A percentile compares a stretch with the other conserved stretches of the same genome.
These are phyloP conservation scores for Kuschelorhynchus macadamiae DNA, from an alignment of 2,888 invertebrate genomes.

Conservation along the genomic window DNA sequence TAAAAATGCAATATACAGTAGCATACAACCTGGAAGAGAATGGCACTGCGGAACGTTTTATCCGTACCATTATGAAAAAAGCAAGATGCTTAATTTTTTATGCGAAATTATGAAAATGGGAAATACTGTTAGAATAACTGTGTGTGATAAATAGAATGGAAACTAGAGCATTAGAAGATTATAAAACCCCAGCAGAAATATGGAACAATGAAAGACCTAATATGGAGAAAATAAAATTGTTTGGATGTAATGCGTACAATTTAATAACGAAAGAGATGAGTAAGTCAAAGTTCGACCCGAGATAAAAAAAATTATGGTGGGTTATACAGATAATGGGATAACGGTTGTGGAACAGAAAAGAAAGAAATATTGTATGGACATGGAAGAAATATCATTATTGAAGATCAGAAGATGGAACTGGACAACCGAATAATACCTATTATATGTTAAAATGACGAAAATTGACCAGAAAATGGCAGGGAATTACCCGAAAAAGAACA, in stretches of 20 bases:
- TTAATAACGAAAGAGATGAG: constrained; percentile 51
- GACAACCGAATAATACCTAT: too few relatives aligned
- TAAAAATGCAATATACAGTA: constrained; percentile 46
- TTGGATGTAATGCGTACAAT: constrained; percentile 57
- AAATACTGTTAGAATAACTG: constrained; percentile 39
- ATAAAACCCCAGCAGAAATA: constrained; percentile 18
- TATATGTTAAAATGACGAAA: too few relatives aligned
- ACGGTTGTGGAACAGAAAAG: constrained; percentile 34
- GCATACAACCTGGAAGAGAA: constrained; percentile 48
- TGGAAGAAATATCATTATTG: too few relatives aligned
- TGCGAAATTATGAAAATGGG: constrained; percentile 46
- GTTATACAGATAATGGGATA: constrained; percentile 49
- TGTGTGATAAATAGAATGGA: constrained; percentile 38
- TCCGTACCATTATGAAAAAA: constrained; percentile 48
- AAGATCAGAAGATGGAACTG: too few relatives aligned
- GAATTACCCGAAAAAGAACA: too few relatives aligned
- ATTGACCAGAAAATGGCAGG: too few relatives aligned
- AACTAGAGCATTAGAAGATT: constrained; percentile 5
- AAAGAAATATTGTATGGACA: constrained; percentile 37
- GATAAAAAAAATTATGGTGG: constrained; percentile 49
- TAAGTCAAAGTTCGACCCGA: constrained; percentile 55
- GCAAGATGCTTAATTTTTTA: constrained; percentile 51
- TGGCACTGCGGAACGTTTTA: constrained; percentile 46
- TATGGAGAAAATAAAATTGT: constrained; percentile 54
- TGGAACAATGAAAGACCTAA: not conserved